Evolutionary conservation across 1,140 invertebrate species (phyloP), one percentile per base, ranked within the genome.

Genomic region (Aethina tumida): DNA sequence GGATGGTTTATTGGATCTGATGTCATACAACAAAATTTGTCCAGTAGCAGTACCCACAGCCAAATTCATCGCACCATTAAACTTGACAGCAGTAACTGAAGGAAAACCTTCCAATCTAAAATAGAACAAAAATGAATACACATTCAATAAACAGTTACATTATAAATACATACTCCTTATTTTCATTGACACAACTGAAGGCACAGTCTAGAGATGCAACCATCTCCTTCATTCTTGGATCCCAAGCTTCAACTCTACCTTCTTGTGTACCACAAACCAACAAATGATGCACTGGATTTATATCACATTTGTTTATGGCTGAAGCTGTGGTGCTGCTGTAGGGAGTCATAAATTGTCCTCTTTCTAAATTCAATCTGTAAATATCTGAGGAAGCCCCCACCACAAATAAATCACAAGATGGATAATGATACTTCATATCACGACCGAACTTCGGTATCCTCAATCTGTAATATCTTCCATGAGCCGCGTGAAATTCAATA

Each of bases 181-280:
- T 68, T 47, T 76, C 65, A 32, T 70, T 64, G 15, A 80, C 52
- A 53, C 71, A 75, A 55, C 79, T 77, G 25, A 91, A 67, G 7
- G 82, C 91, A 64, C 84, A 91, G 65, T 98, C 93, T 4, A 99
- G 62, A 18, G 74, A 71, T 17, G 79, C 85, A 45, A 85, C 85
- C 59, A 78, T 71, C 15, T 70, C 74, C 49, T 80, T 77, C 2
- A 69, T 70, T 39, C 93, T 67, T 20, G 91, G 87, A 70, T 99
- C 96, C 91, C 91, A 99, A 2, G 91, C 92, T 67, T 98, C 93
- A 3, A 99, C 75, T 56, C 76, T 79, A 1, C 95, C 95, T 61
- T 93, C 84, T 49, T 81, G 76, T n/a, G 88, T 94, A 5, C 95
- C 96, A 54, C 82, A 77, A 3, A 84, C 60, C 22, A 99, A 59